Evolutionary conservation across 1,140 invertebrate species (phyloP).

Genomic region (Propsilocerus akamusi): DNA sequence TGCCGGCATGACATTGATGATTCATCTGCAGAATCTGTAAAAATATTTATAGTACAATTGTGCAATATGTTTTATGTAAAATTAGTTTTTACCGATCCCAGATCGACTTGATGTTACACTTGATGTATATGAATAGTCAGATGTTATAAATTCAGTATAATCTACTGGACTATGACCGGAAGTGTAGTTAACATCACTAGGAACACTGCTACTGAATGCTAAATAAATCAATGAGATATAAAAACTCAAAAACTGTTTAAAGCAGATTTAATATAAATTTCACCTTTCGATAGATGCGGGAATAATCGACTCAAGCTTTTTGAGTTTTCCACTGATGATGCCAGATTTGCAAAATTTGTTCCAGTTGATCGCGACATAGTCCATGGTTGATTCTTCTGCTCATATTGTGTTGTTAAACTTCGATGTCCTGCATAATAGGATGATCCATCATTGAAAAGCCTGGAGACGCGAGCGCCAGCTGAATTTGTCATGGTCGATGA

Average conservation of each 20-base stretch:
- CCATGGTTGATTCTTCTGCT: constrained; percentile 26
- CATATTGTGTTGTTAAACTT: too few species aligned
- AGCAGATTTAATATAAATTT: neutral
- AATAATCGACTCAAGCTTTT: constrained; percentile 24
- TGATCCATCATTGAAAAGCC: neutral
- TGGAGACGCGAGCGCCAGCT: constrained; percentile 11
- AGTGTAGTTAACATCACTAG: constrained; percentile 16
- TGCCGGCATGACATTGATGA: constrained; percentile 25
- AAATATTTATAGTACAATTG: neutral
- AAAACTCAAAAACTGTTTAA: neutral
- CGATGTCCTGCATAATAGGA: too few species aligned
- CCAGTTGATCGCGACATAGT: constrained; percentile 33
- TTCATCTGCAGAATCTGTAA: constrained; percentile 13
- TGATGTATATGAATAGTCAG: constrained; percentile 12
- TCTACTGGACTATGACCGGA: constrained; percentile 7
- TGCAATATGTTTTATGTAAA: neutral
- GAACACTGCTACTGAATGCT: constrained; percentile 21
- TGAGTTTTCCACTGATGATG: constrained; percentile 22
- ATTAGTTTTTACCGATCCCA: constrained; percentile 12
- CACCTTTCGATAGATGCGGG: constrained; percentile 23
- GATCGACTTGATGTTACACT: constrained; percentile 22
- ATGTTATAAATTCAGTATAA: constrained; percentile 15
- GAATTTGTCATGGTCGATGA: neutral
- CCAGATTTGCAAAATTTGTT: constrained; percentile 23
- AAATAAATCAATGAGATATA: neutral